Evolutionary conservation across 2,797 vertebrate genomes (phyloP).

Genomic region (Mus minutoides): DNA sequence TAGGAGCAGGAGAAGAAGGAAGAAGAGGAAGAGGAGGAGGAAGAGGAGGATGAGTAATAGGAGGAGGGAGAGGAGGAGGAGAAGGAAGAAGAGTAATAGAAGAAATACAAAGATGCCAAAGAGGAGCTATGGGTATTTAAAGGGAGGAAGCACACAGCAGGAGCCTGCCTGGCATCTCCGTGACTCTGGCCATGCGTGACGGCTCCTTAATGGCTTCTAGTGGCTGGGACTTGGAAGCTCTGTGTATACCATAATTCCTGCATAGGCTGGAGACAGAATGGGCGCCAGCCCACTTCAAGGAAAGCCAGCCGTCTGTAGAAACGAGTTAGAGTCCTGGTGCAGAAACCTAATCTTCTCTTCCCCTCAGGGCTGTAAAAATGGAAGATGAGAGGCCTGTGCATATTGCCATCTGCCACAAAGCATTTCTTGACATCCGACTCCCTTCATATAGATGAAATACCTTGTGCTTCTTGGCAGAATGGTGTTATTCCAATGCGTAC

Average conservation of each 20-base stretch:
- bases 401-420: conserved; percentile 35
- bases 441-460: conserved; percentile 33
- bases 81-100: background rate
- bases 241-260: background rate
- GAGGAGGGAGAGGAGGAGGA: background rate
- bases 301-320: background rate
- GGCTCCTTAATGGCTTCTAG: background rate
- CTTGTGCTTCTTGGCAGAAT: conserved; percentile 34
- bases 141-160: background rate
- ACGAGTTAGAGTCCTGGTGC: background rate
- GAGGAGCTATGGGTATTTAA: rapidly evolving
- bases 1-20: background rate
- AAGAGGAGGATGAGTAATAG: background rate
- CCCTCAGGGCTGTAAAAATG: background rate
- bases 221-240: background rate
- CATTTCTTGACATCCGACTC: conserved; percentile 31
- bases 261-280: background rate
- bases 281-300: background rate
- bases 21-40: background rate
- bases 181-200: background rate
- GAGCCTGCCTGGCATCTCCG: background rate
- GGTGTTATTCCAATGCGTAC: background rate
- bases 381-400: background rate
- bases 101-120: background rate
- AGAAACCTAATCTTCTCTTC: background rate